Evolutionary conservation across 2,797 vertebrate genomes (phyloP).

Genomic region (Leuciscus waleckii): DNA sequence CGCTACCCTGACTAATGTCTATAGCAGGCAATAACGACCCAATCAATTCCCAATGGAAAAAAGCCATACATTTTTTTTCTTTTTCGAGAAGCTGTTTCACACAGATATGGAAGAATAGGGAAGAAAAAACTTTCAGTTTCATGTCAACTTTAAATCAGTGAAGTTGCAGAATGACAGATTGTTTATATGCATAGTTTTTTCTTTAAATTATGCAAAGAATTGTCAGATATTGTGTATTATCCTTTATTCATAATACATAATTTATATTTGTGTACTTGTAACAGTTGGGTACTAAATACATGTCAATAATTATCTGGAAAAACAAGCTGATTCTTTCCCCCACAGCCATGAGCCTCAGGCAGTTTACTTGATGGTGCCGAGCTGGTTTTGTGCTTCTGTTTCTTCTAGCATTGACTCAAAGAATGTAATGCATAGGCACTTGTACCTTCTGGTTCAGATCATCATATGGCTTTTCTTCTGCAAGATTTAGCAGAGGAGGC

Average conservation of each 20-base stretch:
- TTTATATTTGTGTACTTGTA: background rate
- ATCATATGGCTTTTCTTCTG: constrained; percentile 67
- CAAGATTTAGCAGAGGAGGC: constrained; percentile 69
- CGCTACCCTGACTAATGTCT: too few species aligned
- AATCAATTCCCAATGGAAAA: background rate
- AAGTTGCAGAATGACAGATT: background rate
- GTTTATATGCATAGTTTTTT: background rate
- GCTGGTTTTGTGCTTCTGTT: constrained; percentile 20
- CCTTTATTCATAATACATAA: background rate
- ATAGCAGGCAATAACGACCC: background rate
- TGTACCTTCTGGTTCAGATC: constrained; percentile 66
- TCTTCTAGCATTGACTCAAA: background rate
- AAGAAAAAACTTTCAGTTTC: background rate
- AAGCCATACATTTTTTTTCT: background rate
- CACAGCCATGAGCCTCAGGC: constrained; percentile 6
- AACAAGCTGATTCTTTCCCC: background rate
- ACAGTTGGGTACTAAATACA: background rate
- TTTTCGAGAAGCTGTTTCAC: background rate
- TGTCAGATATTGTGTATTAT: background rate
- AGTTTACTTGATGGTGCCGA: constrained; percentile 35
- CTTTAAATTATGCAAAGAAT: too few species aligned
- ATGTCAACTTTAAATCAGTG: background rate
- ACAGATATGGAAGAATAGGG: background rate
- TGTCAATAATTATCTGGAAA: constrained; percentile 21
- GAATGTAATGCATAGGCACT: constrained; percentile 19